Percentiles rank a stretch among this genome's conserved stretches.
Evolutionary conservation across 2,797 vertebrate species (phyloP).

Genomic region (Oryzias sinensis): DNA sequence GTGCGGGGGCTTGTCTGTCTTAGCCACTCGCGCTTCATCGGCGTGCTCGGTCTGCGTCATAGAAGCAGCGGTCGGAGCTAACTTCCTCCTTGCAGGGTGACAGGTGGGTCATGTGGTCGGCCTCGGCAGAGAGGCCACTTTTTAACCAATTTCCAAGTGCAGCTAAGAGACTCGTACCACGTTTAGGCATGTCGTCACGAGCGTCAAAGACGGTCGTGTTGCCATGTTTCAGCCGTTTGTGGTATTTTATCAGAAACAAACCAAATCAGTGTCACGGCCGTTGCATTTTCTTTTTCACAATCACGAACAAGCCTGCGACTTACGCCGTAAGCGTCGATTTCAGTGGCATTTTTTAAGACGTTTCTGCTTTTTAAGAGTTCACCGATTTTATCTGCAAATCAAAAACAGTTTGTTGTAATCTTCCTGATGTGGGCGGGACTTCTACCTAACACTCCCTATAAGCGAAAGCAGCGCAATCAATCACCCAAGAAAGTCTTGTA

Average conservation of each 20-base stretch:
- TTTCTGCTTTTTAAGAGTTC: conserved; percentile 24
- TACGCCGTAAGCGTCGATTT: conserved; percentile 46
- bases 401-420: conserved; percentile 11
- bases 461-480: background rate
- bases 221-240: background rate
- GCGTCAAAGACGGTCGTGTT: background rate
- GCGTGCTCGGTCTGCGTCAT: conserved; percentile 5
- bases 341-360: conserved; percentile 42
- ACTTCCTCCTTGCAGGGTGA: background rate
- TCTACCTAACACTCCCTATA: conserved; percentile 17
- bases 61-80: conserved; percentile 24
- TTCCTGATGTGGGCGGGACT: conserved; percentile 2
- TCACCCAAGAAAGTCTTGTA: background rate
- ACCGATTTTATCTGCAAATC: background rate
- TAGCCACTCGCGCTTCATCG: background rate
- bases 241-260: background rate
- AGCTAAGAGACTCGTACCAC: conserved; percentile 11
- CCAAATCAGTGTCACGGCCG: conserved; percentile 12
- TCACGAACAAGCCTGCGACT: conserved; percentile 10
- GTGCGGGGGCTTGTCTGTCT: background rate
- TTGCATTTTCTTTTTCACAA: background rate
- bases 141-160: conserved; percentile 10
- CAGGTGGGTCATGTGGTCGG: background rate
- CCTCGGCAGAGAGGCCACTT: background rate
- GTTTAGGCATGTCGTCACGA: background rate